phyloP scores from a whole-genome alignment of 2,888 invertebrate species.

The Chirona hameri region DNA sequence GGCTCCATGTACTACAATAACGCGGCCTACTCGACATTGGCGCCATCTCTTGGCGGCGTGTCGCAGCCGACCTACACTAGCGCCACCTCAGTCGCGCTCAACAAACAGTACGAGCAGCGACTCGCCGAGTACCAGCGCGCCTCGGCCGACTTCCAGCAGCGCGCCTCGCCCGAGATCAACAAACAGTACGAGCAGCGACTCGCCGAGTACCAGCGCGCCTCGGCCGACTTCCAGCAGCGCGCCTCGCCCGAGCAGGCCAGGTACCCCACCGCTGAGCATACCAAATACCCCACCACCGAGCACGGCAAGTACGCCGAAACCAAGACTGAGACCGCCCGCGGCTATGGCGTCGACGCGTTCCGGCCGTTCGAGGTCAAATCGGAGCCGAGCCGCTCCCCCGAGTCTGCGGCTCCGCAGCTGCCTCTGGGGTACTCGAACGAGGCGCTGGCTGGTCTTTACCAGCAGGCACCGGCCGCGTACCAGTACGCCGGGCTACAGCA shows the following conservation, averaged over 20 bases:
- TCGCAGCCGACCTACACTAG: neutral
- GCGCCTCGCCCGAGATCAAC: neutral
- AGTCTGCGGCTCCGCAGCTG: neutral
- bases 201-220: too few species aligned
- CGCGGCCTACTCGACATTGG: conserved; percentile 5
- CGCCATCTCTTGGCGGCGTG: conserved; percentile 24
- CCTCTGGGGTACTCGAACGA: neutral
- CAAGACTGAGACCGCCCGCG: neutral
- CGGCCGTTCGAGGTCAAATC: conserved; percentile 3
- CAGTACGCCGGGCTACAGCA: conserved; percentile 6
- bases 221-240: neutral
- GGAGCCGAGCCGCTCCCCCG: conserved; percentile 5
- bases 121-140: neutral
- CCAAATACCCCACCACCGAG: neutral
- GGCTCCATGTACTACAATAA: neutral
- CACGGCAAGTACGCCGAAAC: neutral
- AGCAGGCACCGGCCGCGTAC: neutral
- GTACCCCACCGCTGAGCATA: neutral
- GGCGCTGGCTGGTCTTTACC: conserved; percentile 5
- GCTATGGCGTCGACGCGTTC: neutral
- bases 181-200: too few species aligned
- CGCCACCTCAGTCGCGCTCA: neutral
- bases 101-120: conserved; percentile 9
- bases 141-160: neutral
- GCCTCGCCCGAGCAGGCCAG: neutral